Evolutionary conservation across 2,797 vertebrate species (phyloP), one percentile per base, ranked within the genome.

Genomic region (Kryptopterus vitreolus): DNA sequence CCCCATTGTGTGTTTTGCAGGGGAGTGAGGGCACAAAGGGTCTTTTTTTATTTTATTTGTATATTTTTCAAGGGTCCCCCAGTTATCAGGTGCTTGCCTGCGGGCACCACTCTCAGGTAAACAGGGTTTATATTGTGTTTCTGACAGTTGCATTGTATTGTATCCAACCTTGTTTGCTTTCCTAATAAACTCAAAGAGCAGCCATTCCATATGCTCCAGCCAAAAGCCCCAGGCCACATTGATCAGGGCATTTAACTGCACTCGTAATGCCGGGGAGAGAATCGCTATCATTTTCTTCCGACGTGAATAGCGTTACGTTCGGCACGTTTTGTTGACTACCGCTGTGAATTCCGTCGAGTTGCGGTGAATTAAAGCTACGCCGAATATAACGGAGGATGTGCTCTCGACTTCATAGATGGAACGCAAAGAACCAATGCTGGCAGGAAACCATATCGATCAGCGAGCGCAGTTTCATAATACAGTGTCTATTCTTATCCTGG

Each of bases 401-500:
- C 72, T 26, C 59, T 59, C 38, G 35, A 76, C 65, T 81, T 70
- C 52, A 74, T 18, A 26, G 61, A 35, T 26, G 59, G 43, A 59
- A 74, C 33, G 78, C 71, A 81, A 71, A 78, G 71, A 75, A 71
- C 26, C 68, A 52, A 26, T 24, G 63, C 48, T 84, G 79, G 76
- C 81, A 76, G 72, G 63, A 75, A 74, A 62, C 71, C 71, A 71
- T 81, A 84, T 84, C 61, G 79, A 84, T 84, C 72, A 76, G 79
- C 71, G 70, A 70, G 71, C 62, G 71, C 22, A 63, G 72, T 76
- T 80, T 80, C 74, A 80, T 80, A 80, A 83, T 73, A 71, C 78
- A 58, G 73, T 63, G 20, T 78, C 83, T 84, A 81, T 84, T 84
- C 83, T 84, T 81, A 81, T 58, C 71, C 79, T 18, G 20, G 76